Evolutionary conservation across 2,113 vertebrate species (phyloP).

Genomic region (Solenodon paradoxus): DNA sequence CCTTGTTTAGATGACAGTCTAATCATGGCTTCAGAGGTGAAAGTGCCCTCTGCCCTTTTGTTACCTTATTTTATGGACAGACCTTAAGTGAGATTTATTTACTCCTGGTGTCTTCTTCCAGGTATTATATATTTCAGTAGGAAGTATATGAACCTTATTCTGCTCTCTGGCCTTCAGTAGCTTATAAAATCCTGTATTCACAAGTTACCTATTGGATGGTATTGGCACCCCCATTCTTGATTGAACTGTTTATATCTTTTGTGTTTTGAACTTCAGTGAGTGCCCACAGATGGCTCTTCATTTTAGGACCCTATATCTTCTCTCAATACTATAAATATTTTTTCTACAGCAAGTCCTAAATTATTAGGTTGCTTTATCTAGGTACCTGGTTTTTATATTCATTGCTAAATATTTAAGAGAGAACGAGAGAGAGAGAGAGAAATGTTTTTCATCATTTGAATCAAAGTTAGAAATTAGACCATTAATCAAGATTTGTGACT

Average conservation of each 20-base stretch:
- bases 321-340: not conserved
- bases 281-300: not conserved
- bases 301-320: not conserved
- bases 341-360: conserved; percentile 5
- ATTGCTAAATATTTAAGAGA: too few relatives aligned
- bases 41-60: not conserved
- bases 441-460: conserved; percentile 41
- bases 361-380: not conserved
- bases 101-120: not conserved
- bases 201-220: not conserved
- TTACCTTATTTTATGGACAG: not conserved
- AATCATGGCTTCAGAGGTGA: not conserved
- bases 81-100: not conserved
- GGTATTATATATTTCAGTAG: not conserved
- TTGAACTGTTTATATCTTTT: not conserved
- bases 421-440: too few relatives aligned
- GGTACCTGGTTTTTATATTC: not conserved
- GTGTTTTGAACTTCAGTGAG: not conserved
- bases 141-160: not conserved
- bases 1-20: not conserved
- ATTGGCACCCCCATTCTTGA: not conserved
- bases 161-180: not conserved
- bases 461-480: conserved; percentile 24
- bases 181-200: not conserved
- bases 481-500: conserved; percentile 13